A percentile compares a stretch with the other conserved stretches of the same genome.
These are phyloP conservation scores for Polymixis lichenea DNA, from an alignment of 2,888 invertebrate species.

Conservation along the genomic window DNA sequence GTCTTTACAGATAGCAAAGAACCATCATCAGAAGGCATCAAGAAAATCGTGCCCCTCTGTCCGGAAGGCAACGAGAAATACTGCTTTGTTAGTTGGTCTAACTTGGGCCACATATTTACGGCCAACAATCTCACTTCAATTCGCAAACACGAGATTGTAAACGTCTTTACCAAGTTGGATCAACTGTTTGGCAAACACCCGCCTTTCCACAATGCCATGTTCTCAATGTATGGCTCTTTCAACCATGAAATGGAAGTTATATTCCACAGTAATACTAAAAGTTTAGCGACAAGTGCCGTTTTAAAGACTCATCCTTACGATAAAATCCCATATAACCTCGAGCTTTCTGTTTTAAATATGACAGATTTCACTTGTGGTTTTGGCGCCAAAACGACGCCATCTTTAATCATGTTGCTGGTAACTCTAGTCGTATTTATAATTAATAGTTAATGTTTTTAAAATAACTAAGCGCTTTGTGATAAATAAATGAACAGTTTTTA, in stretches of 20 bases:
- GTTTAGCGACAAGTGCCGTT: slow-evolving; percentile 75
- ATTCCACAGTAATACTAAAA: slow-evolving; percentile 91
- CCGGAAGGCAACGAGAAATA: slow-evolving; percentile 87
- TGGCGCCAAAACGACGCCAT: slow-evolving; percentile 71
- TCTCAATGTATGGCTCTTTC: slow-evolving; percentile 93
- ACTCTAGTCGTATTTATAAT: slow-evolving; percentile 76
- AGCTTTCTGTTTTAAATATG: slow-evolving; percentile 75
- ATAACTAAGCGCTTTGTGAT: slow-evolving; percentile 45
- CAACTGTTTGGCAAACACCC: slow-evolving; percentile 92
- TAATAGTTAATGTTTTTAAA: slow-evolving; percentile 52
- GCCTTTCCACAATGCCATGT: slow-evolving; percentile 90
- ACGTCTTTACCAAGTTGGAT: slow-evolving; percentile 93
- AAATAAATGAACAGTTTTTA: slow-evolving; percentile 49
- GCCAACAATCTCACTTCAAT: slow-evolving; percentile 89
- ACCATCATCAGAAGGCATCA: slow-evolving; percentile 38
- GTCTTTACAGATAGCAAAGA: slow-evolving; percentile 40
- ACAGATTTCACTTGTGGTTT: slow-evolving; percentile 73
- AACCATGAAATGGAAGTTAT: slow-evolving; percentile 92
- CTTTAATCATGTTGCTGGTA: slow-evolving; percentile 69
- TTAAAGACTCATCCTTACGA: slow-evolving; percentile 80
- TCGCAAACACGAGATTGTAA: slow-evolving; percentile 92
- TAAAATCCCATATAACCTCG: slow-evolving; percentile 83
- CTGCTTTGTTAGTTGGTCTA: slow-evolving; percentile 93
- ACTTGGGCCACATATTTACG: slow-evolving; percentile 92
- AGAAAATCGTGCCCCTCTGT: slow-evolving; percentile 91